A percentile compares a stretch with the other conserved stretches of the same genome.
Conservation (phyloP, 2,113 vertebrate species). For the Boleophthalmus pectinirostris region DNA sequence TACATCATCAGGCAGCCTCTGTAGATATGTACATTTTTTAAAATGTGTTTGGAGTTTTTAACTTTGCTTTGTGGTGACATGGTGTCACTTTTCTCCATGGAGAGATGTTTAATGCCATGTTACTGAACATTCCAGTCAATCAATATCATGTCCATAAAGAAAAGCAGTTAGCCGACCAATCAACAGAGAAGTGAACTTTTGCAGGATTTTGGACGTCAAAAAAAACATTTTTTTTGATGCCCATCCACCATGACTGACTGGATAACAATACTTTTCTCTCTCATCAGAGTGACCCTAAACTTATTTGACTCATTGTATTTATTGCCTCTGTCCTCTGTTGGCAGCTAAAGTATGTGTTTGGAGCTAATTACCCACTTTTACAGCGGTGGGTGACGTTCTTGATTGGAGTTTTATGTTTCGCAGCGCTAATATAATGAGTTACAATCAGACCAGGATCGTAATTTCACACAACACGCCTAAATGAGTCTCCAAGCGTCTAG, state of each 20-base stretch:
- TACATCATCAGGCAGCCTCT: no score
- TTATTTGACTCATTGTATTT: not conserved
- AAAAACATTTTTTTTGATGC: no score
- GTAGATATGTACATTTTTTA: no score
- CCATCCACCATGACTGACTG: not conserved
- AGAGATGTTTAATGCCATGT: no score
- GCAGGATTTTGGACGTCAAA: no score
- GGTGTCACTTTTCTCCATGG: no score
- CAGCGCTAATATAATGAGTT: conserved; percentile 9
- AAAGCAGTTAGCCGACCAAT: no score
- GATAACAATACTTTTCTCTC: not conserved
- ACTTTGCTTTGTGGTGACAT: no score
- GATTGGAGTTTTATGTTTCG: conserved; percentile 12
- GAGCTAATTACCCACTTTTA: conserved; percentile 10
- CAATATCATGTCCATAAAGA: no score
- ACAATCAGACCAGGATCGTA: conserved; percentile 5
- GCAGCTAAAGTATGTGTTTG: conserved; percentile 1
- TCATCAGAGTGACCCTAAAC: not conserved
- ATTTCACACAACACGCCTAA: conserved; percentile 1
- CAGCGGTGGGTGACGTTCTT: not conserved
- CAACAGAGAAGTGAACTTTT: no score
- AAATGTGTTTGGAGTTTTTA: no score
- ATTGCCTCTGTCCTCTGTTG: not conserved
- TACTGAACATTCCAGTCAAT: no score
- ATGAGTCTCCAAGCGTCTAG: not conserved